Conservation (phyloP, 2,113 vertebrate species). For the Upupa epops region DNA sequence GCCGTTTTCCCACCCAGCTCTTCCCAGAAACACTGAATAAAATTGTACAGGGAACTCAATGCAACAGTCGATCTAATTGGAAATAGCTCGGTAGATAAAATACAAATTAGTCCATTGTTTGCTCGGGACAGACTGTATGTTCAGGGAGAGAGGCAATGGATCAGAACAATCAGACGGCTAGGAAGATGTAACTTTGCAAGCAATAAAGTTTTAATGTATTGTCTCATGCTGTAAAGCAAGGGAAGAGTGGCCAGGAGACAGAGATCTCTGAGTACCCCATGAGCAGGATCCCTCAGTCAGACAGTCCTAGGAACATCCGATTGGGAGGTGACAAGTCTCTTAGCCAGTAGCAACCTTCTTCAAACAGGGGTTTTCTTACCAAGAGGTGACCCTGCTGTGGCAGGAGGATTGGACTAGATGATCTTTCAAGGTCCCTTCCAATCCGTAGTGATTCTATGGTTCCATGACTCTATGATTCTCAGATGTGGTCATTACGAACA, state of each 20-base stretch:
- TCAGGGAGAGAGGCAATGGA: neutral
- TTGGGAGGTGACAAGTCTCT: neutral
- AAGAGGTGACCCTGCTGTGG: neutral
- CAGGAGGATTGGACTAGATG: too few species aligned
- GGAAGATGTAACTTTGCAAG: neutral
- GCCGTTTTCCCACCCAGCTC: slow-evolving; percentile 4
- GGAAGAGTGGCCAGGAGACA: neutral
- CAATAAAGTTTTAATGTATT: neutral
- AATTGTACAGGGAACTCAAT: neutral
- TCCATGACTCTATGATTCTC: too few species aligned
- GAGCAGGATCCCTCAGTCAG: neutral
- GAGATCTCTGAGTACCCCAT: neutral
- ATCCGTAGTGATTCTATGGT: too few species aligned
- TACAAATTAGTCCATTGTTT: neutral
- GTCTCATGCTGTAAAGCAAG: neutral
- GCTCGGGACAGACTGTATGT: neutral
- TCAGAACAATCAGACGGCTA: neutral
- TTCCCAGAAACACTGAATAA: slow-evolving; percentile 29
- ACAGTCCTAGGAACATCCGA: neutral
- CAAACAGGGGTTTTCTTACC: neutral
- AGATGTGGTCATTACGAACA: neutral
- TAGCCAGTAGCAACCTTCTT: neutral
- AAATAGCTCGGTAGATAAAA: neutral
- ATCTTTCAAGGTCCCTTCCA: too few species aligned
- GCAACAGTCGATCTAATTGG: neutral